A percentile compares a stretch with the other conserved stretches of the same genome.
phyloP scores from a whole-genome alignment of 2,888 invertebrate genomes.

The Perdita meconis region DNA sequence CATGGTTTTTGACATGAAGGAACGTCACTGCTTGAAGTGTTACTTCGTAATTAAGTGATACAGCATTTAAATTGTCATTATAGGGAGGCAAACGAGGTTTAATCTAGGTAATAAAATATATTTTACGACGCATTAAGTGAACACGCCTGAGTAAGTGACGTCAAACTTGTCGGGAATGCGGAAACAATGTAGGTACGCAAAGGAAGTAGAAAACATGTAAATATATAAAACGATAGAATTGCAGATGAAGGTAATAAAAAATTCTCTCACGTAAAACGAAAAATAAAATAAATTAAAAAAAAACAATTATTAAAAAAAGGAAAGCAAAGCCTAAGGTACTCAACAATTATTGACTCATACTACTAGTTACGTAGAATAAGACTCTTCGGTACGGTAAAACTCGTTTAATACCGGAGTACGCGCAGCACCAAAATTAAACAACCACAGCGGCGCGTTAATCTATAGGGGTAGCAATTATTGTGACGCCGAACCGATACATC shows the following conservation, averaged over 20 bases:
- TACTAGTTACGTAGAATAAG: neutral
- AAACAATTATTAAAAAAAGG: neutral
- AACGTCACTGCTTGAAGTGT: conserved; percentile 18
- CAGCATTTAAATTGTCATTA: conserved; percentile 30
- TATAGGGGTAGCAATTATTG: conserved; percentile 31
- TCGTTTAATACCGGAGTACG: neutral
- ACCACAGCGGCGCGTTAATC: conserved; percentile 10
- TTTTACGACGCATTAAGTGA: conserved; percentile 36
- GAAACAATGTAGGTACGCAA: conserved; percentile 11
- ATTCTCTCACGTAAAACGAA: neutral
- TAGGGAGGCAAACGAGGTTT: conserved; percentile 35
- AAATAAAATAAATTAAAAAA: neutral
- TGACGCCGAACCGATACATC: conserved; percentile 30
- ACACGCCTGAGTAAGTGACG: conserved; percentile 26
- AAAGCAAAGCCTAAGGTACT: neutral
- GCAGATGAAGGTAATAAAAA: neutral
- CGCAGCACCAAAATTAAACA: neutral
- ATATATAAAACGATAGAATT: neutral
- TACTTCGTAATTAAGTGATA: conserved; percentile 43
- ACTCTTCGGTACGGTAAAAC: neutral
- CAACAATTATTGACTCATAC: neutral
- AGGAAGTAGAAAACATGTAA: conserved; percentile 2
- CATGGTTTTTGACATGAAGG: neutral
- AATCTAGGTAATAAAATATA: conserved; percentile 48
- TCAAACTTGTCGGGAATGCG: conserved; percentile 40